These are phyloP conservation scores for Solenopsis invicta DNA, from an alignment of 1,140 invertebrate species.

Conservation along the genomic window DNA sequence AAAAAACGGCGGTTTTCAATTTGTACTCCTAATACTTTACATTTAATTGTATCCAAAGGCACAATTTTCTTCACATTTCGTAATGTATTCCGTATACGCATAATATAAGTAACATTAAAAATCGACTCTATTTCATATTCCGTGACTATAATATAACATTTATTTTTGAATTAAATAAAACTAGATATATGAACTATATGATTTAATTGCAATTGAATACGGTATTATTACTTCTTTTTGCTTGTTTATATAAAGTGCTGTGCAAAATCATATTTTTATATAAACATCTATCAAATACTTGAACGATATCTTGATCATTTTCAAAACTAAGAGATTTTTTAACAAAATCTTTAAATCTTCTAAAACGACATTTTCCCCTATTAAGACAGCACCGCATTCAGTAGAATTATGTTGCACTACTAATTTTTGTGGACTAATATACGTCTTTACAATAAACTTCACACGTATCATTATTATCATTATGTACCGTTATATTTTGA, in stretches of 20 bases:
- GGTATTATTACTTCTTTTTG: constrained; percentile 20
- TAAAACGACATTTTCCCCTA: neutral
- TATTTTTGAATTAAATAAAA: constrained; percentile 14
- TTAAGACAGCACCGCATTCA: constrained; percentile 20
- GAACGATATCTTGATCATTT: too few species aligned
- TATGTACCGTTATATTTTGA: neutral
- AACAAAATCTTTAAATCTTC: constrained; percentile 12
- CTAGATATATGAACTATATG: constrained; percentile 8
- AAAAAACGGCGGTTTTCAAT: too few species aligned
- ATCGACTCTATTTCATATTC: too few species aligned
- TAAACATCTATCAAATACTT: too few species aligned
- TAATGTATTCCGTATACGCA: neutral
- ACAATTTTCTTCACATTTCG: neutral
- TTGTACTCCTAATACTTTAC: too few species aligned
- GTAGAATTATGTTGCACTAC: neutral
- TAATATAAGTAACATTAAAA: too few species aligned
- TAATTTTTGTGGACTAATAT: constrained; percentile 19
- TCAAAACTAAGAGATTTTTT: too few species aligned
- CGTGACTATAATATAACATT: neutral
- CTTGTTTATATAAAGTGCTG: neutral
- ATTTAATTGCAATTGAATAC: neutral
- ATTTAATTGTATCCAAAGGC: constrained; percentile 15
- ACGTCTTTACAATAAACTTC: constrained; percentile 10
- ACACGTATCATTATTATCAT: constrained; percentile 1
- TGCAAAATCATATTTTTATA: too few species aligned